Conservation (phyloP, 1,140 invertebrate genomes). For the Ostrea denselamellosa region DNA sequence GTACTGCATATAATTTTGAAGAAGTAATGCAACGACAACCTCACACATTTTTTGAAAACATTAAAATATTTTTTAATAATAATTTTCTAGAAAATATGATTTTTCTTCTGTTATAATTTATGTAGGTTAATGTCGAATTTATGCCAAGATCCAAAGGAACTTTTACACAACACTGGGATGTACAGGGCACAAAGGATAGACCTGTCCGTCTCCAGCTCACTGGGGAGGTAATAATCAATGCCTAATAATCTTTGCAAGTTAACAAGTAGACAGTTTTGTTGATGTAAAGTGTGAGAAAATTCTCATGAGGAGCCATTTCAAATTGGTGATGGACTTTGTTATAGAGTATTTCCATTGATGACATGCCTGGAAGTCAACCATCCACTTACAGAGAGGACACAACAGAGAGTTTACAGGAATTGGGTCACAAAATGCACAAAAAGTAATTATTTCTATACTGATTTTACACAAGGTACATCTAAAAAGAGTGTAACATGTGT, state of each 20-base stretch:
- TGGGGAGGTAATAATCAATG: constrained; percentile 27
- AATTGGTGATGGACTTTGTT: neutral
- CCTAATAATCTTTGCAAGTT: neutral
- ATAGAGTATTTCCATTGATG: neutral
- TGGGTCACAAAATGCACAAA: neutral
- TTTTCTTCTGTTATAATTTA: neutral
- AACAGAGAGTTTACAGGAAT: neutral
- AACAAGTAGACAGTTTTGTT: neutral
- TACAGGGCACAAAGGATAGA: constrained; percentile 34
- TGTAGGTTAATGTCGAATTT: constrained; percentile 43
- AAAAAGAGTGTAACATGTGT: too few species aligned
- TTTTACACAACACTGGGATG: constrained; percentile 47
- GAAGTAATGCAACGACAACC: neutral
- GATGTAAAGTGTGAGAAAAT: too few species aligned
- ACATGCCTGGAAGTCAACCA: neutral
- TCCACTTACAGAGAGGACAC: constrained; percentile 2
- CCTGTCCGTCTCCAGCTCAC: constrained; percentile 32
- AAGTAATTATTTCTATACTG: neutral
- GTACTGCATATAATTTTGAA: neutral
- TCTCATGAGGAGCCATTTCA: neutral
- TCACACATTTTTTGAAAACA: neutral
- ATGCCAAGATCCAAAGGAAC: constrained; percentile 48
- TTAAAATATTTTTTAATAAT: neutral
- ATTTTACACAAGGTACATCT: too few species aligned
- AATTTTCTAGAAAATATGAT: neutral